phyloP scores from a whole-genome alignment of 2,113 vertebrate genomes.

The Hippocampus abdominalis region DNA sequence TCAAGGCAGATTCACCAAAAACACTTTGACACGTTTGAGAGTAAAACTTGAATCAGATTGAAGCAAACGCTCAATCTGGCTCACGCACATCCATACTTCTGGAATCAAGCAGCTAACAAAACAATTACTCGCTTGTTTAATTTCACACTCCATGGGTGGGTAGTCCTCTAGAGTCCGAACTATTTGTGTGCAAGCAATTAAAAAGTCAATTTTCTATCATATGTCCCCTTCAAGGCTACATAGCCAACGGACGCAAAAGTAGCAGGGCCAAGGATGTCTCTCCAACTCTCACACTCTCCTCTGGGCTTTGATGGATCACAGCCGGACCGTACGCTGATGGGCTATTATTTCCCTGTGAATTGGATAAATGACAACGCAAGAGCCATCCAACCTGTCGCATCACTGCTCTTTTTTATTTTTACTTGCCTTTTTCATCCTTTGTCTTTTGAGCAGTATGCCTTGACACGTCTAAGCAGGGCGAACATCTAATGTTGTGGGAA shows the following conservation, averaged over 20 bases:
- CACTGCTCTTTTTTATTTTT: slow-evolving; percentile 38
- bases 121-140: not conserved
- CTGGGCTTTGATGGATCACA: slow-evolving; percentile 72
- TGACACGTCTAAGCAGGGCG: slow-evolving; percentile 16
- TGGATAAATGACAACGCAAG: slow-evolving; percentile 68
- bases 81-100: too few relatives aligned
- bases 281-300: slow-evolving; percentile 47
- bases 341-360: slow-evolving; percentile 80
- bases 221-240: slow-evolving; percentile 35
- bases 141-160: not conserved
- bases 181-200: not conserved
- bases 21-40: not conserved
- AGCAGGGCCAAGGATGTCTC: slow-evolving; percentile 56
- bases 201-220: not conserved
- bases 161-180: not conserved
- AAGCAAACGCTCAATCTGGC: not conserved
- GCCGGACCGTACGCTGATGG: slow-evolving; percentile 66
- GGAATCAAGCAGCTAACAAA: not conserved
- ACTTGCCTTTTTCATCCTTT: slow-evolving; percentile 9
- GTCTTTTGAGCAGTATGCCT: slow-evolving; percentile 7
- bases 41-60: not conserved
- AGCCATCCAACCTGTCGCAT: slow-evolving; percentile 54
- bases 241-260: not conserved
- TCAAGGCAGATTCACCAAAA: not conserved
- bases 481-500: slow-evolving; percentile 4